Conservation (phyloP, 2,888 invertebrate species). For the Caenorhabditis sp. region DNA sequence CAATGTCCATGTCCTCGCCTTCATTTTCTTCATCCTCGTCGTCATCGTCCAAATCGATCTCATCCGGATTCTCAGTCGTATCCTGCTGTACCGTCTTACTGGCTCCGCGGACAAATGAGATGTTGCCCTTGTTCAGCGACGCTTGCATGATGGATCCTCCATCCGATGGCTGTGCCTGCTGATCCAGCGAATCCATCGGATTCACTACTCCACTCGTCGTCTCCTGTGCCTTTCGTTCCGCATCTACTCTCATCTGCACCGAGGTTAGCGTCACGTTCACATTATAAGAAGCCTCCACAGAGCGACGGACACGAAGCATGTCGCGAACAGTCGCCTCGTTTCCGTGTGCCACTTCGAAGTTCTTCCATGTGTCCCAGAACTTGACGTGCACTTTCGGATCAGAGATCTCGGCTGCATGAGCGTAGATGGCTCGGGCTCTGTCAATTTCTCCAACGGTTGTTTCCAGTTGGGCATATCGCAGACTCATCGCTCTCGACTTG, state of each 20-base stretch:
- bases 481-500: slow-evolving; percentile 95
- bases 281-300: slow-evolving; percentile 90
- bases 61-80: slow-evolving; percentile 84
- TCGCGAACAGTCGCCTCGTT: slow-evolving; percentile 97
- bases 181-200: slow-evolving; percentile 58
- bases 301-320: slow-evolving; percentile 89
- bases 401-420: slow-evolving; percentile 98
- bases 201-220: slow-evolving; percentile 46
- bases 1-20: slow-evolving; percentile 86
- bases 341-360: slow-evolving; percentile 98
- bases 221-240: slow-evolving; percentile 63
- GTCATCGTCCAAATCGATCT: slow-evolving; percentile 84
- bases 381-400: slow-evolving; percentile 94
- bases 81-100: slow-evolving; percentile 78
- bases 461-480: slow-evolving; percentile 97
- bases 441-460: slow-evolving; percentile 98
- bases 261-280: slow-evolving; percentile 99
- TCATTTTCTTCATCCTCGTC: slow-evolving; percentile 81
- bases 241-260: slow-evolving; percentile 91
- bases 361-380: slow-evolving; percentile 99
- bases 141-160: slow-evolving; percentile 50
- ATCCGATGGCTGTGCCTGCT: slow-evolving; percentile 32
- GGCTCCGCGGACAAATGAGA: slow-evolving; percentile 88
- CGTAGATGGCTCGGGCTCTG: slow-evolving; percentile 96
- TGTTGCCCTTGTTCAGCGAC: slow-evolving; percentile 69